Conservation (phyloP, 2,797 vertebrate genomes). For the Buceros bicornis region DNA sequence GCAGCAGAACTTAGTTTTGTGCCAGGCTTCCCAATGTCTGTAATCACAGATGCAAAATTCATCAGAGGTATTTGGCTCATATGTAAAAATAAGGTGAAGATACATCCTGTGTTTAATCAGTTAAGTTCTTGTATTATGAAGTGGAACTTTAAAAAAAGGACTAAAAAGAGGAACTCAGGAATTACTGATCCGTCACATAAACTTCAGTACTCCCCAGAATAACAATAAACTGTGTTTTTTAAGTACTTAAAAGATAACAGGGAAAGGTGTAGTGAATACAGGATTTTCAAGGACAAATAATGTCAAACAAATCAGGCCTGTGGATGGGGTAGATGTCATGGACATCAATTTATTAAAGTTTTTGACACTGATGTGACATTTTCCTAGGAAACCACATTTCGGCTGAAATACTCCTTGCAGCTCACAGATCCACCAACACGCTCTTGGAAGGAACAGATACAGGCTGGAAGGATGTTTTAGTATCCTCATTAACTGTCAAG, state of each 20-base stretch:
- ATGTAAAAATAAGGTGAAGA: constrained; percentile 6
- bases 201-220: background rate
- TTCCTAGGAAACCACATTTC: background rate
- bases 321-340: background rate
- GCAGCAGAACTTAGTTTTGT: background rate
- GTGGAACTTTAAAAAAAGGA: constrained; percentile 14
- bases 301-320: background rate
- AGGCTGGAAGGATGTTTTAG: background rate
- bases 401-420: background rate
- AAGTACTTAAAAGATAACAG: background rate
- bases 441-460: rapidly evolving
- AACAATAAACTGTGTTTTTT: background rate
- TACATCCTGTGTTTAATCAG: background rate
- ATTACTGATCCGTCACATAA: background rate
- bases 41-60: background rate
- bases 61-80: background rate
- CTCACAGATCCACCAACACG: background rate
- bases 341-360: background rate
- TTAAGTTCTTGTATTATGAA: background rate
- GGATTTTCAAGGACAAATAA: background rate
- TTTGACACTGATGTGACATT: background rate
- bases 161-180: background rate
- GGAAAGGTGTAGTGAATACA: background rate
- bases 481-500: background rate
- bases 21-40: background rate